Evolutionary conservation across 2,797 vertebrate species (phyloP), one percentile per base, ranked within the genome.

Genomic region (Neosalanx taihuensis): DNA sequence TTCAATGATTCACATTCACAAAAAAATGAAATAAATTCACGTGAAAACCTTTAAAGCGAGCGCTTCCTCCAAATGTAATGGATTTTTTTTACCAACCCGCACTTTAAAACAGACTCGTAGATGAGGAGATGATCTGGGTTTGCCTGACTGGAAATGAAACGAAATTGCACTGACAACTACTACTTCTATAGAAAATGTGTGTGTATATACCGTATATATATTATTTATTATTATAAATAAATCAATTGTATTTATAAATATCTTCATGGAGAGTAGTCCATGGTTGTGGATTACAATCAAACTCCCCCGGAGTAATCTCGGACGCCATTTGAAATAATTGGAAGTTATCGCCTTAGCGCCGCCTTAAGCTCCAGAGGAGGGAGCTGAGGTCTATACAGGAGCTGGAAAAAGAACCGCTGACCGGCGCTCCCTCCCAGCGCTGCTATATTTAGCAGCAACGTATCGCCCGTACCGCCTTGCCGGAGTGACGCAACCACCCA

Each of bases 351-450:
- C 75, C 75, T 81, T 71, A 76, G 70, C 70, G 71, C 30, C 74
- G 67, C 76, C 69, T 84, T 81, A 68, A 79, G 72, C 64, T n/a
- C 77, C 63, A 30, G 67, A 6, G 20, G 61, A 72, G 71, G 81
- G 81, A 75, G 79, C 12, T 15, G 63, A 73, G 77, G 70, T 72
- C 77, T 71, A 71, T 20, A 72, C 70, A 72, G 12, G 60, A 64
- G 70, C 74, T 72, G 72, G 62, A 76, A 75, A 79, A 73, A 82
- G 74, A 85, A 79, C 23, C 70, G 85, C 84, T 86, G 83, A 89
- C 81, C 87, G 87, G 86, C 65, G 70, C 72, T 70, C 49, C 58
- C 66, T 64, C 23, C 57, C 70, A 68, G 51, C 35, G 29, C 5
- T 1, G 72, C 79, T 84, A 86, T 76, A 79, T 84, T 83, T 88